Conservation (phyloP, 2,113 vertebrate genomes). For the Hemiscyllium ocellatum region DNA sequence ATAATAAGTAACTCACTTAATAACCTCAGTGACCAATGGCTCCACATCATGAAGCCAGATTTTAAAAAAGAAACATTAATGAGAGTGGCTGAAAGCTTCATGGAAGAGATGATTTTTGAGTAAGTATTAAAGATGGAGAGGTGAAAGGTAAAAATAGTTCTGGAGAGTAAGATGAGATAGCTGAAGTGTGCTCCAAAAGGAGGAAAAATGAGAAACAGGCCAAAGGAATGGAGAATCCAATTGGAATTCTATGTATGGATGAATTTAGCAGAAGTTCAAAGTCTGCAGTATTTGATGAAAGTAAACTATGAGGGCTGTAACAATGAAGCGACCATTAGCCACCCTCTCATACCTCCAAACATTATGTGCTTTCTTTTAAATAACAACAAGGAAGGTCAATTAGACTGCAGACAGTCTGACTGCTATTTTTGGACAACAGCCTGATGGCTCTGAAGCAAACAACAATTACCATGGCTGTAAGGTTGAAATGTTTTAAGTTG, state of each 20-base stretch:
- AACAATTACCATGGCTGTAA: neutral
- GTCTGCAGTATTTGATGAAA: neutral
- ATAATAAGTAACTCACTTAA: neutral
- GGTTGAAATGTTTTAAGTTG: neutral
- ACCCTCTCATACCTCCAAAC: neutral
- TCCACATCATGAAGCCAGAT: slow-evolving; percentile 8
- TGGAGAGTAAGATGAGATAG: neutral
- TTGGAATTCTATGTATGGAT: neutral
- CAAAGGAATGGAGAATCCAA: neutral
- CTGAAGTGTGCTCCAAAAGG: neutral
- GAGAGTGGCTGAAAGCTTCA: neutral
- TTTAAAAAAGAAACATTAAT: neutral
- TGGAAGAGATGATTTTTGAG: neutral
- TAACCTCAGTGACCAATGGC: neutral
- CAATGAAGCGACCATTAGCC: neutral
- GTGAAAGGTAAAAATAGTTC: neutral
- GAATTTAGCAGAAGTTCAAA: neutral
- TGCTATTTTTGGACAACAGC: neutral
- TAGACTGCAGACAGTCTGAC: neutral
- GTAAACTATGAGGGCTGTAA: neutral
- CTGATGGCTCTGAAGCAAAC: neutral
- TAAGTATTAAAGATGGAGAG: neutral
- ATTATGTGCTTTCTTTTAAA: neutral
- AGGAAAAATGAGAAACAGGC: neutral
- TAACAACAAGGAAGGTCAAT: neutral